Base-by-base conservation (phyloP, 2,888 invertebrate species). In the Diadegma fenestrale region DNA sequence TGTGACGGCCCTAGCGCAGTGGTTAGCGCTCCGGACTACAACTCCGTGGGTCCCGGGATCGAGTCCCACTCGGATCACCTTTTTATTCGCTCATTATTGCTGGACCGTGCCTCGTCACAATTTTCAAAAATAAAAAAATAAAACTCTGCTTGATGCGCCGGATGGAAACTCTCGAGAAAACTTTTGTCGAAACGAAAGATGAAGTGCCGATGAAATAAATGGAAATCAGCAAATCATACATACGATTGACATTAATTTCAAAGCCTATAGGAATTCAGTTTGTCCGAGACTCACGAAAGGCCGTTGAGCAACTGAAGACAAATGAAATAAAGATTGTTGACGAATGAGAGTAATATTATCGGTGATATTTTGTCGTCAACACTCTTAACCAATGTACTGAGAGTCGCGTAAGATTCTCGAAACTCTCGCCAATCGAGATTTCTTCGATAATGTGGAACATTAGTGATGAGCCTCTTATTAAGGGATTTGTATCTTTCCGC, bases 241-340 rank as follows among this genome's bases (percentile, higher is more conserved):
- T 30, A 41, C 14, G 5, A 33, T 22, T 22, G 14, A 45, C 19
- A 14, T 41, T 54, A 1, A 48, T 33, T 30, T 14, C 8, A 14
- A 51, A 80, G 22, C 26, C n/a, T 41, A 41, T 54, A 30, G 4
- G 10, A 66, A 61, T 80, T 64, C 30, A 66, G 12, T 66, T 43
- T 30, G 54, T 63, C 2, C 54, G 54, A 43, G 48, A 86, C 95
- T 95, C 93, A 96, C 96, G 95, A 95, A 14, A 96, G 94, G 22
- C 96, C 96, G 86, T 96, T 95, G 86, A 96, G 96, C 14, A 97
- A 94, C 90, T 97, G 97, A 33, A 97, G 94, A 85, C 97, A 97
- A 72, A 97, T 96, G 89, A 97, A 97, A 91, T 96, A 97, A 71
- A 97, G 94, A 90, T 97, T 97, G 90, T 96, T 96, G 8, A 95